phyloP scores from a whole-genome alignment of 2,797 vertebrate species.

The Sebastes nivosus region DNA sequence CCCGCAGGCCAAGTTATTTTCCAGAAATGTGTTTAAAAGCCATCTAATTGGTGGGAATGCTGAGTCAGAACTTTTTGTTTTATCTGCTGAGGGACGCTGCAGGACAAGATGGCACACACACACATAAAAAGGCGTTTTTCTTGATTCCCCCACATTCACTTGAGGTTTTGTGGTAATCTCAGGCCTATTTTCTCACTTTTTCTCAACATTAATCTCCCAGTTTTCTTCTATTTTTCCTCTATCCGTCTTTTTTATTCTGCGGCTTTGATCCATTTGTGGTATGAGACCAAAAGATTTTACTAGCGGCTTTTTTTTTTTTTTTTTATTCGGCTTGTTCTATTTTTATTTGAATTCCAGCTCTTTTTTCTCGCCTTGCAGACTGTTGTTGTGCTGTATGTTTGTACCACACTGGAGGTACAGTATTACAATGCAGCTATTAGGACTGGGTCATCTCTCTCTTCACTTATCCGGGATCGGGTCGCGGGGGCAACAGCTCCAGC shows the following conservation, averaged over 20 bases:
- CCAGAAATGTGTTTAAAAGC: conserved; percentile 66
- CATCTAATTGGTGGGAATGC: conserved; percentile 57
- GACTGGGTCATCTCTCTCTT: too few species aligned
- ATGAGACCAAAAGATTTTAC: conserved; percentile 41
- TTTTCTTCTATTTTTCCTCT: neutral
- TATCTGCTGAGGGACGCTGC: conserved; percentile 24
- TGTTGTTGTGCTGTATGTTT: neutral
- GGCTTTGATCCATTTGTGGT: conserved; percentile 43
- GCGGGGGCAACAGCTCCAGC: too few species aligned
- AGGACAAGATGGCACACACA: conserved; percentile 24
- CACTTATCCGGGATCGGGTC: too few species aligned
- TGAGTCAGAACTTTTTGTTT: conserved; percentile 19
- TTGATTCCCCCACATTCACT: conserved; percentile 26
- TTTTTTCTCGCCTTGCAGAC: conserved; percentile 11
- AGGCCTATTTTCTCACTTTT: conserved; percentile 47
- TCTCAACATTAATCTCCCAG: conserved; percentile 19
- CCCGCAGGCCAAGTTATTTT: conserved; percentile 52
- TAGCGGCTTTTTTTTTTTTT: neutral
- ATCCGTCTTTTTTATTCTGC: conserved; percentile 1
- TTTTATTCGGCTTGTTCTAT: conserved; percentile 5
- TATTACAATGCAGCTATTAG: conserved; percentile 1
- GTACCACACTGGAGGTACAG: neutral
- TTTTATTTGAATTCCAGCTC: conserved; percentile 53
- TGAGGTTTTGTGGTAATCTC: conserved; percentile 48
- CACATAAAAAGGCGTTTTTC: conserved; percentile 23